Conservation (phyloP, 2,888 invertebrate genomes). For the Arenicola marina region DNA sequence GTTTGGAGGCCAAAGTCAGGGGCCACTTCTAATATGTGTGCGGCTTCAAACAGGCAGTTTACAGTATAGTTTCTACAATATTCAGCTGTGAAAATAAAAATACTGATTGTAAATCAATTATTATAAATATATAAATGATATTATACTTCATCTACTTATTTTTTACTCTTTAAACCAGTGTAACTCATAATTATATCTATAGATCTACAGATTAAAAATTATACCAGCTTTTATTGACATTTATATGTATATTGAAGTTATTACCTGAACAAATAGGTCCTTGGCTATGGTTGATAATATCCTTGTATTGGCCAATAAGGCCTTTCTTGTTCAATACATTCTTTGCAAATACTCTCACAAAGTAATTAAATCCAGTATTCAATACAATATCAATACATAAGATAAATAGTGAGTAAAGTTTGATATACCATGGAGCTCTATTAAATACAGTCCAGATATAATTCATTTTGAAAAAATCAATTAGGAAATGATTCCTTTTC, state of each 20-base stretch:
- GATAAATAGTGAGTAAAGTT: constrained; percentile 39
- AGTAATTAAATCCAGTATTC: constrained; percentile 36
- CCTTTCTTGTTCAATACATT: constrained; percentile 38
- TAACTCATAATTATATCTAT: too few relatives aligned
- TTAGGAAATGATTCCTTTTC: constrained; percentile 34
- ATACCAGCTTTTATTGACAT: background rate
- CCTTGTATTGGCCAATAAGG: constrained; percentile 42
- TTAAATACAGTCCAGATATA: constrained; percentile 41
- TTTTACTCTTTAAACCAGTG: too few relatives aligned
- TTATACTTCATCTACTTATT: too few relatives aligned
- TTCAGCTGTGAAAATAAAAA: too few relatives aligned
- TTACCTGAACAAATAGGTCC: constrained; percentile 43
- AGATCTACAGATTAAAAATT: background rate
- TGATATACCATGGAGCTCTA: constrained; percentile 43
- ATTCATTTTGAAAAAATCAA: constrained; percentile 43
- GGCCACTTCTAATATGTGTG: too few relatives aligned
- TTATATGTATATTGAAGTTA: background rate
- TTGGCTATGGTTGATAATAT: constrained; percentile 42
- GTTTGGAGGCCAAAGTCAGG: too few relatives aligned
- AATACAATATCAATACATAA: constrained; percentile 39
- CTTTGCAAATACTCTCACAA: constrained; percentile 36
- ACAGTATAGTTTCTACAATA: too few relatives aligned
- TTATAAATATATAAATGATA: too few relatives aligned
- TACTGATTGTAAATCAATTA: too few relatives aligned
- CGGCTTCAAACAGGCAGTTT: too few relatives aligned